Conservation (phyloP, 2,888 invertebrate species). For the Allygus modestus region DNA sequence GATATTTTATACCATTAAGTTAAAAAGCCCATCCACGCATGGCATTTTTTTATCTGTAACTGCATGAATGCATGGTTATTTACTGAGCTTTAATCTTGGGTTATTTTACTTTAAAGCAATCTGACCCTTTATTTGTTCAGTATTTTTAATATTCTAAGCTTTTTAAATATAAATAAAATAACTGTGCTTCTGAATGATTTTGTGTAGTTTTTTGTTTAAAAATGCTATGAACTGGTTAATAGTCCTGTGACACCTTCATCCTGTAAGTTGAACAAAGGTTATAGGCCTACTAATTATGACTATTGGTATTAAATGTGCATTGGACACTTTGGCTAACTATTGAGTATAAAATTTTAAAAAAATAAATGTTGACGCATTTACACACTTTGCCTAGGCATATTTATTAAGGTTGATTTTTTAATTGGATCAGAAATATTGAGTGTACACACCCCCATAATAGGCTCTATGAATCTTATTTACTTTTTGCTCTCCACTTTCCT, state of each 20-base stretch:
- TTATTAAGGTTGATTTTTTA: too few relatives aligned
- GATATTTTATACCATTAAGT: neutral
- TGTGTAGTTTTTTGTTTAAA: neutral
- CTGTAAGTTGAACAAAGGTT: neutral
- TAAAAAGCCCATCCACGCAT: neutral
- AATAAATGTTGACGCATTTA: too few relatives aligned
- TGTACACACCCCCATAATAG: too few relatives aligned
- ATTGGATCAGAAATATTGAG: too few relatives aligned
- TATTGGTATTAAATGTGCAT: neutral
- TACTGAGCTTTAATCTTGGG: neutral
- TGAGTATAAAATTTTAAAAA: too few relatives aligned
- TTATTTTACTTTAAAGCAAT: neutral
- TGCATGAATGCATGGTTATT: conserved; percentile 28
- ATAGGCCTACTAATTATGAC: neutral
- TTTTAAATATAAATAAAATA: neutral
- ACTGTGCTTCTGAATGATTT: conserved; percentile 20
- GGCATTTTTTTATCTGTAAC: conserved; percentile 8
- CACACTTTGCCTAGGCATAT: too few relatives aligned
- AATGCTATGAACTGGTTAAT: neutral
- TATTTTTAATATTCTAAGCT: neutral
- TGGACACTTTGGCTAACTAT: neutral
- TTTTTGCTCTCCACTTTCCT: too few relatives aligned
- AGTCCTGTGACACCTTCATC: too few relatives aligned
- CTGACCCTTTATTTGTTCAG: neutral
- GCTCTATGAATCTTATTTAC: too few relatives aligned